Evolutionary conservation across 92 coral and sea anemone species (phyloP).

Genomic region (Nematostella vectensis): DNA sequence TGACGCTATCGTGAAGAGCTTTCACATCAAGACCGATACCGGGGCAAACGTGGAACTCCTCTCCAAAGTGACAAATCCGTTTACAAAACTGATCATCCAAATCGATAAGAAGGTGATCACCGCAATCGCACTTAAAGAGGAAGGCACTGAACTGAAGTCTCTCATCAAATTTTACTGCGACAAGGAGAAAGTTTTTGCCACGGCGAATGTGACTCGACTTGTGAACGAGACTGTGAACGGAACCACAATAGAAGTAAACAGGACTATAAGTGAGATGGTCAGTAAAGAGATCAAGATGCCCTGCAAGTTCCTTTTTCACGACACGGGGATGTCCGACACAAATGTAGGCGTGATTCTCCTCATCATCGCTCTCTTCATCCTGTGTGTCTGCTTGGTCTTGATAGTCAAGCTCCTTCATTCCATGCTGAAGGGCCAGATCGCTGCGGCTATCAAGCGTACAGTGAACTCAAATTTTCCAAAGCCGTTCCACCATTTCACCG

Average conservation of each 20-base stretch:
- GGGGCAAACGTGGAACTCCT: constrained; percentile 27
- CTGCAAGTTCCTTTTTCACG: constrained; percentile 46
- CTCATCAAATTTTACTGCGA: constrained; percentile 37
- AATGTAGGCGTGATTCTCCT: constrained; percentile 60
- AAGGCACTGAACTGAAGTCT: constrained; percentile 18
- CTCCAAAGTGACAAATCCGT: constrained; percentile 29
- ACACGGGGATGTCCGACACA: constrained; percentile 56
- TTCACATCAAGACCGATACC: constrained; percentile 12
- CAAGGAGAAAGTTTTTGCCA: constrained; percentile 4
- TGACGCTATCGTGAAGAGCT: constrained; percentile 6
- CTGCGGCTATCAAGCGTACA: constrained; percentile 56
- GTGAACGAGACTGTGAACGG: constrained; percentile 12
- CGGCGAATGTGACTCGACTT: not conserved
- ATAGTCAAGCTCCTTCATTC: constrained; percentile 66
- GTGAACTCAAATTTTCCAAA: constrained; percentile 77
- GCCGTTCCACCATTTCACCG: constrained; percentile 69
- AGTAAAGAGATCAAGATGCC: not conserved
- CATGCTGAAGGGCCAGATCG: constrained; percentile 59
- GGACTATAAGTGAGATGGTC: not conserved
- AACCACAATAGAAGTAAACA: constrained; percentile 13
- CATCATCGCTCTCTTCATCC: constrained; percentile 33
- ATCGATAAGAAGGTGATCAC: no score
- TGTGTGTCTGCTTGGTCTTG: no score
- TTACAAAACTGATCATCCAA: no score
- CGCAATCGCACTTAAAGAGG: no score